Percentiles rank a stretch among this genome's conserved stretches.
These are phyloP conservation scores for Tridacna crocea DNA, from an alignment of 2,888 invertebrate genomes.

Conservation along the genomic window DNA sequence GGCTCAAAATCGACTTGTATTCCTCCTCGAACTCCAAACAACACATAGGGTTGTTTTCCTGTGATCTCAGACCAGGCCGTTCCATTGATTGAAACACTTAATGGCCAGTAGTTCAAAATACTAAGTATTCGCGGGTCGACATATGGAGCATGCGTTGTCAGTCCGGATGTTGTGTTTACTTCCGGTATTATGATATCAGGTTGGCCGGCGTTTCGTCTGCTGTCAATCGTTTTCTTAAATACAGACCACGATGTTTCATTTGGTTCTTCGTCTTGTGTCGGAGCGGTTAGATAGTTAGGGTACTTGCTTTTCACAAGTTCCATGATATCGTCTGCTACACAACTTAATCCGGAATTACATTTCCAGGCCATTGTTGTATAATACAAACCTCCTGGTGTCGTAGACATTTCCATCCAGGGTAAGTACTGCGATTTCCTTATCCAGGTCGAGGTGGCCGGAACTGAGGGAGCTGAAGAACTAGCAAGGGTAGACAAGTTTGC, in stretches of 20 bases:
- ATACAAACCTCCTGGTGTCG: constrained; percentile 55
- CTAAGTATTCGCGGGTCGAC: constrained; percentile 52
- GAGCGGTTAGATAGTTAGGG: constrained; percentile 57
- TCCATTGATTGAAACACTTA: constrained; percentile 48
- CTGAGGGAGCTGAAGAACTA: constrained; percentile 22
- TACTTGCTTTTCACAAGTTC: constrained; percentile 51
- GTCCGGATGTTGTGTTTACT: constrained; percentile 41
- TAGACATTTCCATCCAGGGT: constrained; percentile 68
- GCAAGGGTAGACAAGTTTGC: constrained; percentile 46
- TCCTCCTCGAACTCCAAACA: constrained; percentile 51
- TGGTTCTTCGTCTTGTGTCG: constrained; percentile 54
- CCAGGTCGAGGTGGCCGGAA: constrained; percentile 60
- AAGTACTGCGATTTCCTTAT: constrained; percentile 60
- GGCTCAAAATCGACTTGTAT: constrained; percentile 32
- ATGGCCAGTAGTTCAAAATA: constrained; percentile 16
- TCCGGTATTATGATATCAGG: constrained; percentile 64
- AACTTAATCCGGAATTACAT: constrained; percentile 51
- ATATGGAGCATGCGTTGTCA: constrained; percentile 14
- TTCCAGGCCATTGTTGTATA: constrained; percentile 63
- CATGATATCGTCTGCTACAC: constrained; percentile 61
- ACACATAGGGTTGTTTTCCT: constrained; percentile 41
- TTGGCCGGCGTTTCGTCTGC: constrained; percentile 50
- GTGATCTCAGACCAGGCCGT: constrained; percentile 58
- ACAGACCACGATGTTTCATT: constrained; percentile 67
- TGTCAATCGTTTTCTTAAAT: constrained; percentile 63